Conservation (phyloP, 2,797 vertebrate genomes). For the Sardinella longiceps region DNA sequence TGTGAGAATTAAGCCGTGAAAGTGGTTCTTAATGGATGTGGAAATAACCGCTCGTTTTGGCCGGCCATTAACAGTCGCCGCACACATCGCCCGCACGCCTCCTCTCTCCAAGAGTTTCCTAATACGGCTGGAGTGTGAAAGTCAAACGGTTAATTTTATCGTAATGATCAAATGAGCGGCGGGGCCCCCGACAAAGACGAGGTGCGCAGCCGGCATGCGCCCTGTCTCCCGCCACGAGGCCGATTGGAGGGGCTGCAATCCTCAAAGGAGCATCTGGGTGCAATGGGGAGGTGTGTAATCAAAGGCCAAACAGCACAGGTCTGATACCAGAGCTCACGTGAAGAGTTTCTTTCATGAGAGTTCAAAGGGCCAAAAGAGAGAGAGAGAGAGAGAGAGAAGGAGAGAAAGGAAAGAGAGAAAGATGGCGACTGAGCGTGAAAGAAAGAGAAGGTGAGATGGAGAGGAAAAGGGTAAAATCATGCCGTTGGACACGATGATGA, state of each 20-base stretch:
- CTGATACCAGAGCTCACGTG: slow-evolving; percentile 17
- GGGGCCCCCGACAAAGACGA: slow-evolving; percentile 8
- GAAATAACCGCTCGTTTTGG: slow-evolving; percentile 57
- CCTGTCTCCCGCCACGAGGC: slow-evolving; percentile 25
- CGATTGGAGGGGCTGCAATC: slow-evolving; percentile 36
- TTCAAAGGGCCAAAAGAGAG: background rate
- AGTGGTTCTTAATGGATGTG: slow-evolving; percentile 59
- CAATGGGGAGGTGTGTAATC: slow-evolving; percentile 36
- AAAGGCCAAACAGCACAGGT: slow-evolving; percentile 25
- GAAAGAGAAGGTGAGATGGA: background rate
- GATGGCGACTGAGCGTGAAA: background rate
- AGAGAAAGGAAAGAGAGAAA: background rate
- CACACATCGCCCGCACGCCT: slow-evolving; percentile 45
- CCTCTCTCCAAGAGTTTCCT: slow-evolving; percentile 31
- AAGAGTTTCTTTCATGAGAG: background rate
- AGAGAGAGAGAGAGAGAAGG: background rate
- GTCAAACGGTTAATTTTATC: slow-evolving; percentile 58
- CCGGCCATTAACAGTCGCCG: slow-evolving; percentile 52
- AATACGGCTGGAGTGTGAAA: slow-evolving; percentile 60
- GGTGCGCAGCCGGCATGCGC: slow-evolving; percentile 1
- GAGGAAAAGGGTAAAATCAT: slow-evolving; percentile 30
- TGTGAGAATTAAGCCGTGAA: slow-evolving; percentile 64
- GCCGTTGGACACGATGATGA: slow-evolving; percentile 49
- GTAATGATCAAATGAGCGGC: slow-evolving; percentile 45
- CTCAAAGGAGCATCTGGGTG: slow-evolving; percentile 48